These are phyloP conservation scores for Didymodactylos carnosus DNA, from an alignment of 2,888 invertebrate species.

Conservation along the genomic window DNA sequence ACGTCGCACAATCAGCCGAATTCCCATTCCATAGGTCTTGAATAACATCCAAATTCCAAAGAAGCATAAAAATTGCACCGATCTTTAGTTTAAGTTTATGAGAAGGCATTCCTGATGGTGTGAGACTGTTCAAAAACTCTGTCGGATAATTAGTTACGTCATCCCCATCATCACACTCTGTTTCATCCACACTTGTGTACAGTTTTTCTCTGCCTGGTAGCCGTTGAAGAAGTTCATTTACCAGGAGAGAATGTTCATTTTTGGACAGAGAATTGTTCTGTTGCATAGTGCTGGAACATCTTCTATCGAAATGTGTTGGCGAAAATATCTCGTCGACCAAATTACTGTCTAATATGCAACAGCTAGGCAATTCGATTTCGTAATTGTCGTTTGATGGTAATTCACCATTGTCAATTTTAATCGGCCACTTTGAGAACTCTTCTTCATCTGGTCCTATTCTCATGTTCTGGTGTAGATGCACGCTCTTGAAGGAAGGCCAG, in stretches of 20 bases:
- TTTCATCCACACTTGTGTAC: neutral
- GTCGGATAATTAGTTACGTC: neutral
- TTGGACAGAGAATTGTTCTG: neutral
- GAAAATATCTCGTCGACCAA: too few species aligned
- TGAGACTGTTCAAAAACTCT: neutral
- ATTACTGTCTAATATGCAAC: too few species aligned
- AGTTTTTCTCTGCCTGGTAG: neutral
- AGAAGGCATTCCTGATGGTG: neutral
- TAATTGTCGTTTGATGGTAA: neutral
- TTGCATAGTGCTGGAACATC: too few species aligned
- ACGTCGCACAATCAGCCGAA: neutral
- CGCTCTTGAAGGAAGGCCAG: neutral
- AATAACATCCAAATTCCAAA: neutral
- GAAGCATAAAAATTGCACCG: neutral
- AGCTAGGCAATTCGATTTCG: too few species aligned
- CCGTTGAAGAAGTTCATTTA: neutral
- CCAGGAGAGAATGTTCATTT: neutral
- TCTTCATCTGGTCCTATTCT: neutral
- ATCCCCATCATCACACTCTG: neutral
- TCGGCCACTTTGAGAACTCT: neutral
- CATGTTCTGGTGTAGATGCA: neutral
- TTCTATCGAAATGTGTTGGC: too few species aligned
- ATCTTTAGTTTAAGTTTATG: neutral
- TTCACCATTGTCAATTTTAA: neutral
- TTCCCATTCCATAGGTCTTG: conserved; percentile 3